Conservation (phyloP, 2,888 invertebrate species). For the Drosophila rubida region DNA sequence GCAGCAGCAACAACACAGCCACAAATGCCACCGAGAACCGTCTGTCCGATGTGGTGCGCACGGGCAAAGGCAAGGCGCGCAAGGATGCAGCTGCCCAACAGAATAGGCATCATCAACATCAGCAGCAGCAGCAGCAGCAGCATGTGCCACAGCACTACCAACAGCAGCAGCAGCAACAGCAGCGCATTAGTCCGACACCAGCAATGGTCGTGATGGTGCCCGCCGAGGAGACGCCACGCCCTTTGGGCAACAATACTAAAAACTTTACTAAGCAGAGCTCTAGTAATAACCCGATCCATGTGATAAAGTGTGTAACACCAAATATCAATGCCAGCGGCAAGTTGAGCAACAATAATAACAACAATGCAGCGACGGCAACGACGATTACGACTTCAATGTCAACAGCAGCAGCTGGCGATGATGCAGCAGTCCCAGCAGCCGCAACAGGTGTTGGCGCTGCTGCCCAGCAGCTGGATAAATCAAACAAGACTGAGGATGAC, state of each 20-base stretch:
- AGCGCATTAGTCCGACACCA: conserved; percentile 69
- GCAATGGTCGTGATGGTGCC: conserved; percentile 76
- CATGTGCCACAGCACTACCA: conserved; percentile 36
- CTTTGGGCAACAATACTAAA: conserved; percentile 85
- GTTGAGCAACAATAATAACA: conserved; percentile 58
- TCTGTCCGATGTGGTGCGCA: conserved; percentile 91
- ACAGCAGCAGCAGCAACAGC: conserved; percentile 46
- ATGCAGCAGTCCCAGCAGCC: conserved; percentile 41
- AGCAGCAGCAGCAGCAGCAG: conserved; percentile 62
- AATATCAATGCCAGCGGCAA: conserved; percentile 80
- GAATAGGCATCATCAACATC: conserved; percentile 66
- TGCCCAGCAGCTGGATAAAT: conserved; percentile 87
- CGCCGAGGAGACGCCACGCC: conserved; percentile 85
- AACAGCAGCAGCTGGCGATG: conserved; percentile 48
- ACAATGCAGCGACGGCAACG: conserved; percentile 34
- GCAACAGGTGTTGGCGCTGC: conserved; percentile 38
- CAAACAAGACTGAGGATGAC: conserved; percentile 87
- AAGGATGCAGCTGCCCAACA: conserved; percentile 74
- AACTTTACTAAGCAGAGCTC: conserved; percentile 82
- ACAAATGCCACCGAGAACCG: conserved; percentile 86
- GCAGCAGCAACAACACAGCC: conserved; percentile 11
- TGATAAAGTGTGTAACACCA: conserved; percentile 85
- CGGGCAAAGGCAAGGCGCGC: conserved; percentile 79
- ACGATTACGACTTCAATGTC: conserved; percentile 43
- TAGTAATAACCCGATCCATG: conserved; percentile 83